A percentile compares a stretch with the other conserved stretches of the same genome.
Evolutionary conservation across 2,113 vertebrate species (phyloP).

Genomic region (Castor canadensis): DNA sequence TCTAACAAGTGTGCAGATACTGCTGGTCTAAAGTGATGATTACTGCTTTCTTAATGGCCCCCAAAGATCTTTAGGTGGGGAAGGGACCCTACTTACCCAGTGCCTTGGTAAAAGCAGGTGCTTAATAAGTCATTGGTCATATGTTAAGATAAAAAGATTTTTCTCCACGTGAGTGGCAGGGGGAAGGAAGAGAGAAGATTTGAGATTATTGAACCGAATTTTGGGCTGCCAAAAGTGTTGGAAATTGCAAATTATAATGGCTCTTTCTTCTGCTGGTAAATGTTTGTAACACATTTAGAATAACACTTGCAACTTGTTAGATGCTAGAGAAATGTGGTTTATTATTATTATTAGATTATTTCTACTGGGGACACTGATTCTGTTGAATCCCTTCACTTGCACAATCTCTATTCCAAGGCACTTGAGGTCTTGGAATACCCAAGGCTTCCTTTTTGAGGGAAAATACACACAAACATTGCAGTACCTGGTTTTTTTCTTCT

Average conservation of each 20-base stretch:
- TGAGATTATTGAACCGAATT: slow-evolving; percentile 24
- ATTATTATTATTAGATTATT: neutral
- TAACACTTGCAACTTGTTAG: neutral
- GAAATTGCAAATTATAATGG: neutral
- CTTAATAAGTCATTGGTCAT: neutral
- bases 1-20: neutral
- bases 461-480: neutral
- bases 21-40: neutral
- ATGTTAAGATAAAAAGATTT: neutral
- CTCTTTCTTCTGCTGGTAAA: slow-evolving; percentile 28
- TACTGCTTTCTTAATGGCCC: neutral
- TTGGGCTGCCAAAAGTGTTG: slow-evolving; percentile 44
- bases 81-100: neutral
- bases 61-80: neutral
- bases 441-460: neutral
- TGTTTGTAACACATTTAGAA: slow-evolving; percentile 11
- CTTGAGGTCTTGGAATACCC: neutral
- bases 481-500: too few species aligned
- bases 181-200: neutral
- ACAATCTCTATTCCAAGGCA: neutral
- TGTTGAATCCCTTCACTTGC: neutral
- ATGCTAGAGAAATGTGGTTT: neutral
- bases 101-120: neutral
- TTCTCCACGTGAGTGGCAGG: neutral
- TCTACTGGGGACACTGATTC: neutral